These are phyloP conservation scores for Dastarcus helophoroides DNA, from an alignment of 2,888 invertebrate species.

Conservation along the genomic window DNA sequence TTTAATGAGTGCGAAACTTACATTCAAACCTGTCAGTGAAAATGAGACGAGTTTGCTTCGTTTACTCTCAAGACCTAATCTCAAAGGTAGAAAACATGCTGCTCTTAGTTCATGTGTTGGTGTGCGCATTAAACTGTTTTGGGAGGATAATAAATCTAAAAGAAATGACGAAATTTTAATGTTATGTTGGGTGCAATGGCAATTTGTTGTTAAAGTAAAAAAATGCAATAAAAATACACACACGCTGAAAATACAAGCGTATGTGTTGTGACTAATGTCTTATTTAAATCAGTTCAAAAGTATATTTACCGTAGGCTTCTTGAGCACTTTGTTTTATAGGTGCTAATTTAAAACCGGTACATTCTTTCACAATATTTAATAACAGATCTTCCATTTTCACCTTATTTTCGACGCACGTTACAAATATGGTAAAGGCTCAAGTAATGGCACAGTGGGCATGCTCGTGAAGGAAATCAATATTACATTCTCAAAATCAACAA, in stretches of 20 bases:
- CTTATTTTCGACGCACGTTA: conserved; percentile 3
- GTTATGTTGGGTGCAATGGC: too few relatives aligned
- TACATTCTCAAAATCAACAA: conserved; percentile 13
- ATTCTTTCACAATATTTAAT: conserved; percentile 74
- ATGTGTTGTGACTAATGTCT: too few relatives aligned
- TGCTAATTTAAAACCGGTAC: conserved; percentile 64
- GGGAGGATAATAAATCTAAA: conserved; percentile 68
- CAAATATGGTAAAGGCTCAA: conserved; percentile 6
- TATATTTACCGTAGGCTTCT: conserved; percentile 66
- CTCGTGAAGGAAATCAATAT: conserved; percentile 15
- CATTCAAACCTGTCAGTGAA: conserved; percentile 82
- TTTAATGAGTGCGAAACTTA: conserved; percentile 40
- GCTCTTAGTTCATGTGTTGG: conserved; percentile 75
- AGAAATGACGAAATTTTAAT: conserved; percentile 14
- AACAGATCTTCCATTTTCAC: conserved; percentile 79
- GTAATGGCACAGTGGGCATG: conserved; percentile 15
- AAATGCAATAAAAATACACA: too few relatives aligned
- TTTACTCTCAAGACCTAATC: conserved; percentile 78
- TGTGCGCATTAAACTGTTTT: conserved; percentile 61
- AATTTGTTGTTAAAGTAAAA: too few relatives aligned
- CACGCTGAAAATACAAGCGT: too few relatives aligned
- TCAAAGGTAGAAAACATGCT: conserved; percentile 73
- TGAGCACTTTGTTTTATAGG: conserved; percentile 71
- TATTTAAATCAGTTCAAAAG: conserved; percentile 3
- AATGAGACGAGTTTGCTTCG: conserved; percentile 72